phyloP scores from a whole-genome alignment of 2,888 invertebrate species.

The Monopis laevigella region DNA sequence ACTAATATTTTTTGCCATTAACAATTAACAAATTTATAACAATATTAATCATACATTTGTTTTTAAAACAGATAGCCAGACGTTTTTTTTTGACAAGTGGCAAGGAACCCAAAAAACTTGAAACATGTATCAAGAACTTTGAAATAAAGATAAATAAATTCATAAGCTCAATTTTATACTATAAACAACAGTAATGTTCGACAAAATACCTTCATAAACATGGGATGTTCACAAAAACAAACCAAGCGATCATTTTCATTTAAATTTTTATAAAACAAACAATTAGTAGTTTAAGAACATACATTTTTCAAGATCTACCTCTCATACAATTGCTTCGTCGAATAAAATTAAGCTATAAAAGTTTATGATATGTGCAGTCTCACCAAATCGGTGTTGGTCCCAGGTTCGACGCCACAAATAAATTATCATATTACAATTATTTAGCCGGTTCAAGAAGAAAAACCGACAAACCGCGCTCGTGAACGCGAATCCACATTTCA shows the following conservation, averaged over 20 bases:
- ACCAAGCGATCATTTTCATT: slow-evolving; percentile 26
- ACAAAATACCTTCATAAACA: no score
- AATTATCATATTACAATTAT: slow-evolving; percentile 37
- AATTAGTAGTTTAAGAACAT: slow-evolving; percentile 25
- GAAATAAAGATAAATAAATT: no score
- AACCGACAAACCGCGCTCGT: slow-evolving; percentile 24
- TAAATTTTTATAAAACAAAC: slow-evolving; percentile 24
- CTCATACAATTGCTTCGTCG: slow-evolving; percentile 23
- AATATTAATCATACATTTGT: no score
- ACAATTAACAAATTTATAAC: no score
- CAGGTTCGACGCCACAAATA: slow-evolving; percentile 27
- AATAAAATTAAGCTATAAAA: slow-evolving; percentile 50
- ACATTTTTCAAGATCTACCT: background rate
- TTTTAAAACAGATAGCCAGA: no score
- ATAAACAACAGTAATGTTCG: no score
- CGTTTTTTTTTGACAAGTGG: no score
- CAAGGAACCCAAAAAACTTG: no score
- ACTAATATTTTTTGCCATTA: no score
- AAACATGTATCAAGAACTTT: no score
- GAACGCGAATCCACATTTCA: slow-evolving; percentile 32
- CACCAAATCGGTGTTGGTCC: slow-evolving; percentile 22
- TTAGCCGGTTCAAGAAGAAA: slow-evolving; percentile 25
- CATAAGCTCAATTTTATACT: no score
- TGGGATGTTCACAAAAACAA: slow-evolving; percentile 25
- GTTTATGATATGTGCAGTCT: slow-evolving; percentile 43